Evolutionary conservation across 2,888 invertebrate genomes (phyloP), one percentile per base, ranked within the genome.

Genomic region (Pyrrhosoma nymphula): DNA sequence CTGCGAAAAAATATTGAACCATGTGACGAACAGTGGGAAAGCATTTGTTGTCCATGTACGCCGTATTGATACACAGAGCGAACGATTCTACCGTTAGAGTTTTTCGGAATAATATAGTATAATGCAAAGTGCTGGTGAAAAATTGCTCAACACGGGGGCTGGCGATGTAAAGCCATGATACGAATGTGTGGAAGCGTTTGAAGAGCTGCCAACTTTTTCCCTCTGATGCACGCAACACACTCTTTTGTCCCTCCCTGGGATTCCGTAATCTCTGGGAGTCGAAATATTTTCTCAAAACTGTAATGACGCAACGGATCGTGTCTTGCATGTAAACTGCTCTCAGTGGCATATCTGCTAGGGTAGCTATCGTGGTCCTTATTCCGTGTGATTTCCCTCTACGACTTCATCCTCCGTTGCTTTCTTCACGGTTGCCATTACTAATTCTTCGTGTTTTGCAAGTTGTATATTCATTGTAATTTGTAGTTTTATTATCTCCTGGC

Each of bases 251-350:
- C 35, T 82, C 82, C 82, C 30, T 82, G 16, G 82, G 82, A 82
- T 82, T 82, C 82, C 82, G 82, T 82, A 82, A 82, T 35, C 30
- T 69, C 82, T 82, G 82, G 82, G 18, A 82, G 82, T 82, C 30
- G 82, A 82, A 82, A 82, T 82, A 82, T 82, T 35, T 82, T 82
- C 82, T 82, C 82, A 82, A 82, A 82, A 82, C 82, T 35, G 30
- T 35, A 35, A 82, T 82, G 82, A 82, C 35, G 82, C 82, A 82
- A 82, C 82, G 30, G 16, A 35, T 35, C 82, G 16, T 82, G 82
- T 82, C 82, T 82, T 82, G 10, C 82, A 35, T 82, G 35, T 82
- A 14, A 69, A 23, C 12, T n/a, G 8, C 23, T 69, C 18, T n/a
- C 69, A 69, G 23, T 16, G 26, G 69, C 69, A 69, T 26, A n/a